phyloP scores from a whole-genome alignment of 2,888 invertebrate genomes.

The Ornithoptera alexandrae region DNA sequence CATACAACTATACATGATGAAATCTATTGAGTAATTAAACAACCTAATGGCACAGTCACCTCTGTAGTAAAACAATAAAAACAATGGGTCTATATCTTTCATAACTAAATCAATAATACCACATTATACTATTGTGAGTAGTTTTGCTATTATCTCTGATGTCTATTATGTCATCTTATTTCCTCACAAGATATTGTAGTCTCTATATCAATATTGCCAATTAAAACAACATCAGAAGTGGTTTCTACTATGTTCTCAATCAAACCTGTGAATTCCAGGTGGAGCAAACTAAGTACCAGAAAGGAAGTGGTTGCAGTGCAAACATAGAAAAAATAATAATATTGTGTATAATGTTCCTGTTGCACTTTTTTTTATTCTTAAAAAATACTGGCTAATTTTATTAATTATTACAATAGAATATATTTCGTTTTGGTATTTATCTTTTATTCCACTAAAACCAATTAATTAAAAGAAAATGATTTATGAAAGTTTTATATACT shows the following conservation, averaged over 20 bases:
- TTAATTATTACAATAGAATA: no score
- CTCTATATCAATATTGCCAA: not conserved
- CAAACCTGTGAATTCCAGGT: not conserved
- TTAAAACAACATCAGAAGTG: not conserved
- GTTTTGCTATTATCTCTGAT: slow-evolving; percentile 13
- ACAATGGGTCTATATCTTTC: slow-evolving; percentile 15
- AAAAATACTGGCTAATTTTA: no score
- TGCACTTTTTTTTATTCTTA: no score
- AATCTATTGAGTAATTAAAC: slow-evolving; percentile 23
- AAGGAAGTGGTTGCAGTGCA: not conserved
- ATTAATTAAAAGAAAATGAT: not conserved
- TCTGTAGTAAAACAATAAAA: slow-evolving; percentile 26
- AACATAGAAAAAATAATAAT: not conserved
- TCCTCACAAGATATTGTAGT: slow-evolving; percentile 2
- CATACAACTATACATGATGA: slow-evolving; percentile 26
- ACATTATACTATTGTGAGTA: slow-evolving; percentile 27
- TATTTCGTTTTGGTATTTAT: no score
- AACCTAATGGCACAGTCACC: slow-evolving; percentile 3
- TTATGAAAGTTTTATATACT: not conserved
- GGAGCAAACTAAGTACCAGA: not conserved
- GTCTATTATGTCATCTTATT: slow-evolving; percentile 20
- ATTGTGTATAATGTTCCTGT: no score
- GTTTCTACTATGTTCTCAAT: not conserved
- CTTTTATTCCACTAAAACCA: no score
- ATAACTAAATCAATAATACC: slow-evolving; percentile 17